Percentiles rank a stretch among this genome's conserved stretches.
Evolutionary conservation across 2,888 invertebrate species (phyloP).

Genomic region (Pammene aurita): DNA sequence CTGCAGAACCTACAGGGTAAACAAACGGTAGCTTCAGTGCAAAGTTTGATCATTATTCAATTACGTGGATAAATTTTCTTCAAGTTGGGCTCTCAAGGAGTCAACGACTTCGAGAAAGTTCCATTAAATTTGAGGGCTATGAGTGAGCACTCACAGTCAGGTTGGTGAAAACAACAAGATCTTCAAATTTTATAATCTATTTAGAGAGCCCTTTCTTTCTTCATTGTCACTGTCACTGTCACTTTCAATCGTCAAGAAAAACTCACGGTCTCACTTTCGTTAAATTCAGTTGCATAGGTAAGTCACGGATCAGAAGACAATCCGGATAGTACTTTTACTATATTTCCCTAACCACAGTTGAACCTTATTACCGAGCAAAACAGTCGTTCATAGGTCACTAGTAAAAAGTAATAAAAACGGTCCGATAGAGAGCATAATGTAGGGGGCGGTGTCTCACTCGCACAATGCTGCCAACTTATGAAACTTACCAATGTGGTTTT

Average conservation of each 20-base stretch:
- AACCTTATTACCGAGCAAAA: no score
- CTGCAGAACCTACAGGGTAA: conserved; percentile 11
- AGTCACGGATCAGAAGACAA: no score
- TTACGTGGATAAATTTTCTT: conserved; percentile 31
- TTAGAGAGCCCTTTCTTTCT: background rate
- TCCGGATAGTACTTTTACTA: no score
- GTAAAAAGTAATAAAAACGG: no score
- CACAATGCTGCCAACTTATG: no score
- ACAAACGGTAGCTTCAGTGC: conserved; percentile 4
- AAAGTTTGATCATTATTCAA: conserved; percentile 31
- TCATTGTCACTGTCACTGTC: conserved; percentile 8
- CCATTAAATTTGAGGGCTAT: conserved; percentile 4
- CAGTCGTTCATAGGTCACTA: no score
- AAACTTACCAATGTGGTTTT: no score
- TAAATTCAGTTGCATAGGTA: conserved; percentile 2
- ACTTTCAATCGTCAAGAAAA: background rate
- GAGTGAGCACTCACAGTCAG: background rate
- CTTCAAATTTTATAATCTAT: conserved; percentile 1
- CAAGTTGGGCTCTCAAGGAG: conserved; percentile 31
- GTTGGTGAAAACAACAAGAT: conserved; percentile 13
- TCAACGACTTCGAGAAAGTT: conserved; percentile 33
- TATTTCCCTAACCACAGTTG: no score
- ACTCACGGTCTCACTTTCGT: conserved; percentile 18
- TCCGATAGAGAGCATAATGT: no score
- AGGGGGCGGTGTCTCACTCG: no score